Evolutionary conservation across 2,888 invertebrate species (phyloP).

Genomic region (Phorcus lineatus): DNA sequence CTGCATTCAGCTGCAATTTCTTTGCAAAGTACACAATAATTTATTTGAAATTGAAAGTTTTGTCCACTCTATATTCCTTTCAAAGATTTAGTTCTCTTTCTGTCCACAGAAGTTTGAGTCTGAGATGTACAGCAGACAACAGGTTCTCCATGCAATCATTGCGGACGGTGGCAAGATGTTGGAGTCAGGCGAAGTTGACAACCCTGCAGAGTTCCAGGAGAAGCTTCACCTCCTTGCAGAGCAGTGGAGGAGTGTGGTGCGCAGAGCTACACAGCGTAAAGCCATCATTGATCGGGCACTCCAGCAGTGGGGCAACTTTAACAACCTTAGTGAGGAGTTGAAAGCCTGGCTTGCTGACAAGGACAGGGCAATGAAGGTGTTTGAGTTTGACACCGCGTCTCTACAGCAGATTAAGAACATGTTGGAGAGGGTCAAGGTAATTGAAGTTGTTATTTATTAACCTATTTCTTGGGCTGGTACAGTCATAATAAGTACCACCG

Average conservation of each 20-base stretch:
- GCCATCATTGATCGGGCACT: conserved; percentile 66
- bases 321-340: conserved; percentile 61
- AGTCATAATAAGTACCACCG: no score
- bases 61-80: no score
- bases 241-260: conserved; percentile 72
- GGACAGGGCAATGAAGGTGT: conserved; percentile 58
- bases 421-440: conserved; percentile 64
- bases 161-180: conserved; percentile 71
- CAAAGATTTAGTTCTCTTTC: neutral
- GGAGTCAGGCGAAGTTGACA: conserved; percentile 62
- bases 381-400: conserved; percentile 61
- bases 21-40: no score
- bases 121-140: conserved; percentile 70
- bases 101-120: conserved; percentile 68
- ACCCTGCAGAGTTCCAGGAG: conserved; percentile 67
- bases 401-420: conserved; percentile 64
- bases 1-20: no score
- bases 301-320: conserved; percentile 68
- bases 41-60: no score
- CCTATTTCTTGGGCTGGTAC: no score
- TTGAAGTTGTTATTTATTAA: neutral
- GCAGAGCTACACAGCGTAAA: conserved; percentile 69
- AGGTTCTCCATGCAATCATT: conserved; percentile 71
- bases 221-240: conserved; percentile 70
- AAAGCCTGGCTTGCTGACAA: conserved; percentile 65